Conservation (phyloP, 2,797 vertebrate species). For the Gallinago solitaria region DNA sequence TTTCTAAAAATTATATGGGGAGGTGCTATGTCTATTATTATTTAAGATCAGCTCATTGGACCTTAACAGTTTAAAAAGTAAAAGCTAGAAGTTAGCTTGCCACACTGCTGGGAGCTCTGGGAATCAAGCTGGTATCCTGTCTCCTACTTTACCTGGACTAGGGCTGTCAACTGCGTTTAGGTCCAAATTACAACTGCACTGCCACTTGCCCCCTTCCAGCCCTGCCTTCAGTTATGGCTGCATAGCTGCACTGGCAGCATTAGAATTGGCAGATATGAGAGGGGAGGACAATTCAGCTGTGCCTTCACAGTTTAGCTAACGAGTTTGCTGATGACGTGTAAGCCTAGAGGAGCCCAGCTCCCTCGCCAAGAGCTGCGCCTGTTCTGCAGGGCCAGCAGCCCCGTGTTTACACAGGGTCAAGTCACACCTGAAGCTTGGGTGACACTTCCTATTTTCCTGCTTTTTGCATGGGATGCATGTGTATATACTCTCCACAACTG, state of each 20-base stretch:
- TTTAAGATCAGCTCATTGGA: neutral
- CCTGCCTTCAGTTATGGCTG: neutral
- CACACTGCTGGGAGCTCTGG: neutral
- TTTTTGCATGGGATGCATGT: accelerated
- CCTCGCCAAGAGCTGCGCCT: accelerated
- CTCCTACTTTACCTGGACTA: neutral
- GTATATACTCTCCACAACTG: neutral
- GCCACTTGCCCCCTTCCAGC: neutral
- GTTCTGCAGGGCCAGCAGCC: neutral
- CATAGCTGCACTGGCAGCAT: neutral
- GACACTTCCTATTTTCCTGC: neutral
- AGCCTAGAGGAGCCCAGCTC: neutral
- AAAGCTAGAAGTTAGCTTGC: neutral
- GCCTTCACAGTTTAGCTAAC: neutral
- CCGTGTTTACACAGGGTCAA: neutral
- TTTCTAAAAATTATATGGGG: neutral
- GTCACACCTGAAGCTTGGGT: neutral
- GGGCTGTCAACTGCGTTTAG: neutral
- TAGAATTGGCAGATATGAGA: neutral
- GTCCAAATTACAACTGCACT: neutral
- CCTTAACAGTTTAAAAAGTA: neutral
- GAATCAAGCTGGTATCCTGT: neutral
- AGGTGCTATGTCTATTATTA: neutral
- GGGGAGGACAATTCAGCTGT: neutral
- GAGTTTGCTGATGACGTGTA: neutral